Evolutionary conservation across 2,797 vertebrate genomes (phyloP), one percentile per base, ranked within the genome.

Genomic region (Heliangelus exortis): DNA sequence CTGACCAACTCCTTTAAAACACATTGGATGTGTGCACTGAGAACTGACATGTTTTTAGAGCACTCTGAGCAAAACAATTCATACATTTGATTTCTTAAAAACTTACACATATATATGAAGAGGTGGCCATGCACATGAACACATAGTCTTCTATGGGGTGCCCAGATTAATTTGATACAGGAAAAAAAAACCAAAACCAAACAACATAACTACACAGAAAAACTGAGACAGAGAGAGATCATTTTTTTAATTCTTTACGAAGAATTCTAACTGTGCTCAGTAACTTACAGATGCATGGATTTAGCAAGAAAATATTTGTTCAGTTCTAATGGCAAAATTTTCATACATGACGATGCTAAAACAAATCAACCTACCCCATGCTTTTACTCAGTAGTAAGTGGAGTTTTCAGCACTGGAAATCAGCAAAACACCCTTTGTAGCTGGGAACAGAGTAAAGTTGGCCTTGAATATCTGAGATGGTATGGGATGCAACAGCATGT

Each of bases 251-350:
- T 17, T 68, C 43, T 79, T 82, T 58, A 74, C 22, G 6, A 36
- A 87, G 17, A 17, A 33, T 11, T 68, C 47, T 84, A 36, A 62
- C 34, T 71, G 29, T 26, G 65, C 58, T 4, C 65, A 21, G n/a
- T 58, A 68, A 29, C 29, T 68, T 54, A 82, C 0, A 1, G 29
- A 31, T n/a, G 23, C 45, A 67, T 72, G 34, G 7, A 45, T 82
- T 69, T 66, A 59, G 73, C 21, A 69, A 89, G 67, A 79, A 79
- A 58, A 28, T 3, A 0, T 12, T 71, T 80, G n/a, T 61, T 90
- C 62, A 91, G 88, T 76, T 87, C 71, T 80, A 79, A 36, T 54
- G 25, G 26, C 36, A 87, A 26, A 63, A 71, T 85, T 80, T 76
- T 89, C n/a, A 8, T 65, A 28, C 21, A 8, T 71, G n/a, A 73